Percentiles rank a stretch among this genome's conserved stretches.
Evolutionary conservation across 1,140 invertebrate species (phyloP).

Genomic region (Zaprionus africanus): DNA sequence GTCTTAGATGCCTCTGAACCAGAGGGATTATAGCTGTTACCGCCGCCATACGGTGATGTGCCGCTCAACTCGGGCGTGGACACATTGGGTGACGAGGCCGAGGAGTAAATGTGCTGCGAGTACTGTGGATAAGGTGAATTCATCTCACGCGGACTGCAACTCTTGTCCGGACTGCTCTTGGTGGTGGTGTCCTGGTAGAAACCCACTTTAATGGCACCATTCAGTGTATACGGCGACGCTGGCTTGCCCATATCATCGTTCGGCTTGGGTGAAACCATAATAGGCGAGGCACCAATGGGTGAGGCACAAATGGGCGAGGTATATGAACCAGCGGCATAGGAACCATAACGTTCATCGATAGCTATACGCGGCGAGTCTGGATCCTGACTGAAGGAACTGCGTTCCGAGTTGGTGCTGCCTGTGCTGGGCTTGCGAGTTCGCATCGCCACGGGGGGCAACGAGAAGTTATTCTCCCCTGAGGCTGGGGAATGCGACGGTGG

Average conservation of each 20-base stretch:
- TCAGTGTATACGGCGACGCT: conserved; percentile 88
- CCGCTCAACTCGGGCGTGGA: conserved; percentile 80
- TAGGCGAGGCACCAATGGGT: conserved; percentile 85
- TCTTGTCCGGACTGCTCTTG: conserved; percentile 90
- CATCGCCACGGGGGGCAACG: conserved; percentile 73
- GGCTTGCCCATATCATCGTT: conserved; percentile 86
- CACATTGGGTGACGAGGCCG: conserved; percentile 84
- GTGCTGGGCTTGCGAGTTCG: conserved; percentile 88
- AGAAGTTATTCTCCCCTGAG: conserved; percentile 61
- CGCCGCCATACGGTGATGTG: conserved; percentile 76
- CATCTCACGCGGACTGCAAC: conserved; percentile 88
- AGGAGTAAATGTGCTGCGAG: conserved; percentile 87
- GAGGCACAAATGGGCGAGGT: conserved; percentile 87
- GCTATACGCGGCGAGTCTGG: conserved; percentile 88
- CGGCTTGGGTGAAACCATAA: conserved; percentile 86
- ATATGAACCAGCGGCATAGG: conserved; percentile 87
- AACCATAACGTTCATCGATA: conserved; percentile 86
- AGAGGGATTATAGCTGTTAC: conserved; percentile 75
- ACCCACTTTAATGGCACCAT: conserved; percentile 90
- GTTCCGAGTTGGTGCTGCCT: conserved; percentile 89
- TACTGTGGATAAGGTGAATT: conserved; percentile 87
- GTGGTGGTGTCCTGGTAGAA: conserved; percentile 92
- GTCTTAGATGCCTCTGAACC: conserved; percentile 81
- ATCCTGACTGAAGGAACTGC: conserved; percentile 91
- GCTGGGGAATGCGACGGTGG: conserved; percentile 67